These are phyloP conservation scores for Oikopleura dioica DNA, from an alignment of 23 tunicate species.

Conservation along the genomic window DNA sequence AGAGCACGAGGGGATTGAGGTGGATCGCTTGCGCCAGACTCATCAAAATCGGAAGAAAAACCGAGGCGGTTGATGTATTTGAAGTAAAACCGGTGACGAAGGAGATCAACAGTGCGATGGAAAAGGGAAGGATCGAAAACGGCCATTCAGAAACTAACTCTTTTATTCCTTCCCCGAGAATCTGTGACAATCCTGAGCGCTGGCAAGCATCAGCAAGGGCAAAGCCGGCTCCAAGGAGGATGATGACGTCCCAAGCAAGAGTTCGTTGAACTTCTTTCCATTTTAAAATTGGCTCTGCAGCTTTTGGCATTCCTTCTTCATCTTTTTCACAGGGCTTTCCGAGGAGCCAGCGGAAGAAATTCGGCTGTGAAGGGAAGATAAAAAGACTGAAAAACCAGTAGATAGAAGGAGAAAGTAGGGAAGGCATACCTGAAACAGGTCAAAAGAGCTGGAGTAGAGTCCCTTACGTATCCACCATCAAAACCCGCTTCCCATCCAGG, in stretches of 20 bases:
- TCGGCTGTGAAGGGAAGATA: constrained; percentile 34
- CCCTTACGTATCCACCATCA: constrained; percentile 26
- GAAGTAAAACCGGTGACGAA: constrained; percentile 36
- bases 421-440: no score
- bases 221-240: constrained; percentile 51
- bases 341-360: constrained; percentile 20
- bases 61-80: constrained; percentile 30
- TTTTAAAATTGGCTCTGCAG: constrained; percentile 30
- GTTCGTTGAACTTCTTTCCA: constrained; percentile 36
- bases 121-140: constrained; percentile 16
- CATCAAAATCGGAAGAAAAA: constrained; percentile 32
- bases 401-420: no score
- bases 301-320: not conserved
- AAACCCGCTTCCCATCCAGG: constrained; percentile 7
- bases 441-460: constrained; percentile 37
- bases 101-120: constrained; percentile 21
- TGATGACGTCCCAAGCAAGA: constrained; percentile 43
- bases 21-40: constrained; percentile 14
- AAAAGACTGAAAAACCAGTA: no score
- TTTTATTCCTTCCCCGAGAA: constrained; percentile 23
- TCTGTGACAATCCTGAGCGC: constrained; percentile 32
- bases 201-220: constrained; percentile 40
- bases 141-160: constrained; percentile 16
- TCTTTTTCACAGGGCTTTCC: not conserved
- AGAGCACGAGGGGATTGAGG: constrained; percentile 24